Evolutionary conservation across 2,797 vertebrate genomes (phyloP).

Genomic region (Echiichthys vipera): DNA sequence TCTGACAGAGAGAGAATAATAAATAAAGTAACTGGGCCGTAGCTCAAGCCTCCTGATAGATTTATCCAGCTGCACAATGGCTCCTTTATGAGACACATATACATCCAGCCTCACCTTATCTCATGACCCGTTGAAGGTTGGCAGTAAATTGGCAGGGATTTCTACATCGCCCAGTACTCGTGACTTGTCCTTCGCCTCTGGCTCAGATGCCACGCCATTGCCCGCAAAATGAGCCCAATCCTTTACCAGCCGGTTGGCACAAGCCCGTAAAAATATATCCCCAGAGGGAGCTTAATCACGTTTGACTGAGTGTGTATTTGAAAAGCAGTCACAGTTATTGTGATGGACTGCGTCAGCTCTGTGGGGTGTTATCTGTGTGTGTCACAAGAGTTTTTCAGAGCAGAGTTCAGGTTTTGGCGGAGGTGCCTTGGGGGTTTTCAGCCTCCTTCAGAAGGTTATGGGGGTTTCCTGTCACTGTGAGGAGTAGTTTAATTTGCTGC

Average conservation of each 20-base stretch:
- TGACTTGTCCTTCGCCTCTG: slow-evolving; percentile 27
- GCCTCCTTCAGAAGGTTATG: slow-evolving; percentile 17
- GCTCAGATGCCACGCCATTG: slow-evolving; percentile 29
- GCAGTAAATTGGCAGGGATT: slow-evolving; percentile 70
- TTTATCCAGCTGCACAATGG: slow-evolving; percentile 65
- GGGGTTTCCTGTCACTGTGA: slow-evolving; percentile 53
- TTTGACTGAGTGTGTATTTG: slow-evolving; percentile 67
- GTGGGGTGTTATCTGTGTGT: slow-evolving; percentile 30
- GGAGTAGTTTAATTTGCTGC: slow-evolving; percentile 49
- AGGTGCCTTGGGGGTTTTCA: not conserved
- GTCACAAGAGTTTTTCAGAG: slow-evolving; percentile 9
- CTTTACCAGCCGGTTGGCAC: slow-evolving; percentile 52
- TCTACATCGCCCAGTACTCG: slow-evolving; percentile 38
- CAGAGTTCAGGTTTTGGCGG: not conserved
- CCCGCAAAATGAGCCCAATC: slow-evolving; percentile 60
- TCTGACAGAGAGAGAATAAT: slow-evolving; percentile 59
- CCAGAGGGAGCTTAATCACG: slow-evolving; percentile 59
- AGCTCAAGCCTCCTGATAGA: slow-evolving; percentile 61
- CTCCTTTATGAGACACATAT: slow-evolving; percentile 61
- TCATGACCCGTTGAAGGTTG: slow-evolving; percentile 54
- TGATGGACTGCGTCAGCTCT: slow-evolving; percentile 52
- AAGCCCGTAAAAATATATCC: slow-evolving; percentile 58
- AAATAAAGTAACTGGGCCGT: slow-evolving; percentile 57
- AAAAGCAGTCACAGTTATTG: slow-evolving; percentile 59
- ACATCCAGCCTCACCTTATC: slow-evolving; percentile 67